These are phyloP conservation scores for Prochilodus magdalenae DNA, from an alignment of 2,113 vertebrate genomes.

Conservation along the genomic window DNA sequence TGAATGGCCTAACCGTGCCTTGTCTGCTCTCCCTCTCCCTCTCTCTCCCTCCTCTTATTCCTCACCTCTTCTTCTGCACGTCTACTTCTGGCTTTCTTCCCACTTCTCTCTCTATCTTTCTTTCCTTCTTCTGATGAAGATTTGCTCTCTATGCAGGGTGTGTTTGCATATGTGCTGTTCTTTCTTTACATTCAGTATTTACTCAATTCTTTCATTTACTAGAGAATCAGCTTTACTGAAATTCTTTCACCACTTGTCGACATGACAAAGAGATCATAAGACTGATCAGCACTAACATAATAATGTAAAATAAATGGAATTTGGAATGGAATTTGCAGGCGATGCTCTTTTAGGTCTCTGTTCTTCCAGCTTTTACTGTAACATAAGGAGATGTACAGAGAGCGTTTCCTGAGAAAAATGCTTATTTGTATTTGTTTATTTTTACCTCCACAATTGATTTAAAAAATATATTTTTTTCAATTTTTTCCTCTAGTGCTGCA, in stretches of 20 bases:
- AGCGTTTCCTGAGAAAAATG: not conserved
- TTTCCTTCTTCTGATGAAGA: not conserved
- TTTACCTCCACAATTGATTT: not conserved
- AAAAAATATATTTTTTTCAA: not conserved
- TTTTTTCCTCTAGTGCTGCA: not conserved
- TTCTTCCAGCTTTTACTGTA: too few relatives aligned
- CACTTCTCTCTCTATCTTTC: not conserved
- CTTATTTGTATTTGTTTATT: not conserved
- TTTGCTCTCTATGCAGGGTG: not conserved
- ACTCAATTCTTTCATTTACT: too few relatives aligned
- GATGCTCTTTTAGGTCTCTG: too few relatives aligned
- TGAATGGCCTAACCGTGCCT: slow-evolving; percentile 3
- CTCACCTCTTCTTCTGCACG: not conserved
- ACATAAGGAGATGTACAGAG: not conserved
- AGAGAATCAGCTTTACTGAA: too few relatives aligned
- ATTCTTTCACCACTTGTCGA: too few relatives aligned
- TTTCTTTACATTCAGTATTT: not conserved
- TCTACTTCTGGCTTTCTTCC: not conserved
- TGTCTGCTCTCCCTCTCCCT: not conserved
- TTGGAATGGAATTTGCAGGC: too few relatives aligned
- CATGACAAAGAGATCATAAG: too few relatives aligned
- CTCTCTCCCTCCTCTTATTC: not conserved
- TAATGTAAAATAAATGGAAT: too few relatives aligned
- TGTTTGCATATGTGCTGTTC: not conserved
- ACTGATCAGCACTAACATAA: too few relatives aligned